Conservation (phyloP, 2,113 vertebrate genomes). For the Pterocles burchelli region DNA sequence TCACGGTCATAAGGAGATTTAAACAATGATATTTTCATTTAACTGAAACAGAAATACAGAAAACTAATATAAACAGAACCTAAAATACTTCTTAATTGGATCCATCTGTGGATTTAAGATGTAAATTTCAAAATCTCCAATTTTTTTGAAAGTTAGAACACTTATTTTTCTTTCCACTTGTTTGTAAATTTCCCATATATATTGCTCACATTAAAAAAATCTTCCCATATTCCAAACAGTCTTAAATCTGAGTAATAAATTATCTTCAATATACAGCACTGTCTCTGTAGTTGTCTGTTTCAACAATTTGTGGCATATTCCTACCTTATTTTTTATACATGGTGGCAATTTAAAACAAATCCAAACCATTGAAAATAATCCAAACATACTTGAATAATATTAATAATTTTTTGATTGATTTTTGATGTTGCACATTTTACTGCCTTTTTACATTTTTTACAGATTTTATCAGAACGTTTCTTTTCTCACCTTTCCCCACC, state of each 20-base stretch:
- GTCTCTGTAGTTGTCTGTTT: background rate
- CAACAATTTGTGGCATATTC: background rate
- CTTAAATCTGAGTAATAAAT: background rate
- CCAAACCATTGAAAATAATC: background rate
- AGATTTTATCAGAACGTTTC: background rate
- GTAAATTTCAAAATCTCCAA: background rate
- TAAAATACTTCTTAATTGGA: background rate
- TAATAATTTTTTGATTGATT: background rate
- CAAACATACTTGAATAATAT: background rate
- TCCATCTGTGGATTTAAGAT: background rate
- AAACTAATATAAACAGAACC: background rate
- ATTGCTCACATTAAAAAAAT: background rate
- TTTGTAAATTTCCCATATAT: background rate
- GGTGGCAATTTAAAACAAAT: background rate
- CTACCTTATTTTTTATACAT: background rate
- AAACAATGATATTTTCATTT: background rate
- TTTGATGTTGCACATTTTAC: background rate
- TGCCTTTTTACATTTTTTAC: background rate
- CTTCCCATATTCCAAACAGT: background rate
- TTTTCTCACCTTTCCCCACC: background rate
- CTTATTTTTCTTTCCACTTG: background rate
- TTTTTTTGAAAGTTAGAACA: background rate
- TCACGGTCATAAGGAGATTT: background rate
- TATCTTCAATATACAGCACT: background rate
- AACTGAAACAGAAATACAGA: background rate